Percentiles rank a stretch among this genome's conserved stretches.
phyloP scores from a whole-genome alignment of 2,113 vertebrate species.

The Sinocyclocheilus rhinocerous region DNA sequence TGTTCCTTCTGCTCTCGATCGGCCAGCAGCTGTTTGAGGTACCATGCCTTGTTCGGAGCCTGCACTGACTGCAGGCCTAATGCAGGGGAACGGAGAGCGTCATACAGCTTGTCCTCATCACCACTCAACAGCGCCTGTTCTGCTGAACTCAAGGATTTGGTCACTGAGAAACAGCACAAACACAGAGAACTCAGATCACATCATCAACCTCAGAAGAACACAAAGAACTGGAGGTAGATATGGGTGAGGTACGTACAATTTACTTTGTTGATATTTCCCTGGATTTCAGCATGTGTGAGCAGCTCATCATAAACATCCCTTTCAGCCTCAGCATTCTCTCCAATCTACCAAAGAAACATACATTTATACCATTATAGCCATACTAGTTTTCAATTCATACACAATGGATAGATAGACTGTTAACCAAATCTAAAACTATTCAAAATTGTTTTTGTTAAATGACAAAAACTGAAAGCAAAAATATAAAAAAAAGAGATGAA shows the following conservation, averaged over 20 bases:
- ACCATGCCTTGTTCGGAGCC: constrained; percentile 89
- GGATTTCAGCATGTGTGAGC: constrained; percentile 97
- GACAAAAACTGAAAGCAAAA: neutral
- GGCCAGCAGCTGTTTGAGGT: constrained; percentile 88
- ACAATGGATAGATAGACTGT: neutral
- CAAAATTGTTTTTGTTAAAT: neutral
- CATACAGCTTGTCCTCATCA: constrained; percentile 73
- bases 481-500: neutral
- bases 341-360: constrained; percentile 61
- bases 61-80: constrained; percentile 83
- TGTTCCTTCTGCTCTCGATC: constrained; percentile 84
- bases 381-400: neutral
- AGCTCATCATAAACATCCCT: constrained; percentile 95
- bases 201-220: neutral
- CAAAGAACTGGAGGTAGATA: neutral
- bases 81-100: constrained; percentile 77
- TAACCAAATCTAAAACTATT: neutral
- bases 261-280: constrained; percentile 95
- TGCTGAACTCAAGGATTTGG: constrained; percentile 78
- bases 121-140: constrained; percentile 80
- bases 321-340: constrained; percentile 85
- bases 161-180: constrained; percentile 70
- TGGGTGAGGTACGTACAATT: constrained; percentile 80
- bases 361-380: neutral
- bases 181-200: neutral